These are phyloP conservation scores for Ormyrus rosae DNA, from an alignment of 2,888 invertebrate genomes.

Conservation along the genomic window DNA sequence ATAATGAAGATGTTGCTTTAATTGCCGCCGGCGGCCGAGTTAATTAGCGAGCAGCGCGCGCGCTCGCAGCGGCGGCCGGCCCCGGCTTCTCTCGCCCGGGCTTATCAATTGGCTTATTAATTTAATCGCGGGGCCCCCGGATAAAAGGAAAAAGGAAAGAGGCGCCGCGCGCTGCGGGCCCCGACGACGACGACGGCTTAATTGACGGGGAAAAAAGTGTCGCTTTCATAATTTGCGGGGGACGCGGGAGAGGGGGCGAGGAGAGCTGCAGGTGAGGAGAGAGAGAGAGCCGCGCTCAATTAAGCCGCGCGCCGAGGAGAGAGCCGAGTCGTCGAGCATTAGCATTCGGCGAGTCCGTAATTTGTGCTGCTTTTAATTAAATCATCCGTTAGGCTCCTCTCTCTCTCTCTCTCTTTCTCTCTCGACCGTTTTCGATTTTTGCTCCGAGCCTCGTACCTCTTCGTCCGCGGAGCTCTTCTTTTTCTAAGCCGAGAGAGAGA, in stretches of 20 bases:
- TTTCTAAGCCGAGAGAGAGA: conserved; percentile 15
- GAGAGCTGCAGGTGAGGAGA: conserved; percentile 28
- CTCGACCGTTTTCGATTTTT: not conserved
- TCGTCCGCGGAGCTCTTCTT: conserved; percentile 35
- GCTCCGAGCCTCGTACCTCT: conserved; percentile 37
- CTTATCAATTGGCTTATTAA: conserved; percentile 56
- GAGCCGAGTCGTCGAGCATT: conserved; percentile 67
- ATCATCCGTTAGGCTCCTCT: conserved; percentile 73
- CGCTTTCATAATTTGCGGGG: conserved; percentile 45
- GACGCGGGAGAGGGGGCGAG: not conserved
- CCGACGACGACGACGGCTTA: conserved; percentile 26
- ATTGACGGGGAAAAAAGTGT: conserved; percentile 46
- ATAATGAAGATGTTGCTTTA: conserved; percentile 76
- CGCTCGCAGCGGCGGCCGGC: conserved; percentile 27
- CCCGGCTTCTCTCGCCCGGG: not conserved
- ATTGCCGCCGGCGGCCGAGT: conserved; percentile 68
- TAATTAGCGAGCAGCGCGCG: conserved; percentile 75
- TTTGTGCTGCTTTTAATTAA: conserved; percentile 76
- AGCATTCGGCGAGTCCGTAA: conserved; percentile 75
- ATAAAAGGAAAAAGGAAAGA: not conserved
- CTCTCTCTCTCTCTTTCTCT: conserved; percentile 53
- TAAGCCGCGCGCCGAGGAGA: conserved; percentile 46
- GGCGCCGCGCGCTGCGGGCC: not conserved
- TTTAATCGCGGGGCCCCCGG: conserved; percentile 29
- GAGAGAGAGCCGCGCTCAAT: conserved; percentile 41